Evolutionary conservation across 2,797 vertebrate species (phyloP).

Genomic region (Urocyon cinereoargenteus): DNA sequence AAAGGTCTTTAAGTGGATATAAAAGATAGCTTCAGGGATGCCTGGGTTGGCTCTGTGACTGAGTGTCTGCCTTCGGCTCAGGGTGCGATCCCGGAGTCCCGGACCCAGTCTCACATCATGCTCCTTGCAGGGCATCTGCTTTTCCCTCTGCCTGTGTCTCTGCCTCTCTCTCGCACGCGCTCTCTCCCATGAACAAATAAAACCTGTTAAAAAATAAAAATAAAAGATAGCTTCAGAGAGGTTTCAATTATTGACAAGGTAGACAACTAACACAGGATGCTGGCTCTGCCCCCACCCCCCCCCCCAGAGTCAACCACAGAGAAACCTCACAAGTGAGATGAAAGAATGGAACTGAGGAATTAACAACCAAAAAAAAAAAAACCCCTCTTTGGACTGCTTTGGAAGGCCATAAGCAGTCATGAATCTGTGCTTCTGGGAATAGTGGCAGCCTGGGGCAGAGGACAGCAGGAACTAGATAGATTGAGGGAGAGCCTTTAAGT

Average conservation of each 20-base stretch:
- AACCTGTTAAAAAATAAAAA: too few relatives aligned
- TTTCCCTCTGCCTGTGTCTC: too few relatives aligned
- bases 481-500: not conserved
- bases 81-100: too few relatives aligned
- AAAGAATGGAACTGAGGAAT: not conserved
- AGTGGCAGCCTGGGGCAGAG: not conserved
- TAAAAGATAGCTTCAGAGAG: constrained; percentile 44
- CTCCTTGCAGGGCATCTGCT: too few relatives aligned
- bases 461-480: not conserved
- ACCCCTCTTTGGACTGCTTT: not conserved
- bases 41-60: too few relatives aligned
- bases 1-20: constrained; percentile 15
- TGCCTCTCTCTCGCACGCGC: too few relatives aligned
- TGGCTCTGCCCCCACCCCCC: not conserved
- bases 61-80: too few relatives aligned
- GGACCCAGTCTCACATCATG: too few relatives aligned
- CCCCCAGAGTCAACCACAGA: not conserved
- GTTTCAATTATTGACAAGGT: constrained; percentile 44
- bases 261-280: not conserved
- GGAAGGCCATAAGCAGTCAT: not conserved
- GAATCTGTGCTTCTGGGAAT: not conserved
- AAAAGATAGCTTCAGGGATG: constrained; percentile 49
- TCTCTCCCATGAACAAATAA: too few relatives aligned
- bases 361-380: not conserved
- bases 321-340: not conserved